These are phyloP conservation scores for Cephus cinctus DNA, from an alignment of 1,140 invertebrate genomes.

Conservation along the genomic window DNA sequence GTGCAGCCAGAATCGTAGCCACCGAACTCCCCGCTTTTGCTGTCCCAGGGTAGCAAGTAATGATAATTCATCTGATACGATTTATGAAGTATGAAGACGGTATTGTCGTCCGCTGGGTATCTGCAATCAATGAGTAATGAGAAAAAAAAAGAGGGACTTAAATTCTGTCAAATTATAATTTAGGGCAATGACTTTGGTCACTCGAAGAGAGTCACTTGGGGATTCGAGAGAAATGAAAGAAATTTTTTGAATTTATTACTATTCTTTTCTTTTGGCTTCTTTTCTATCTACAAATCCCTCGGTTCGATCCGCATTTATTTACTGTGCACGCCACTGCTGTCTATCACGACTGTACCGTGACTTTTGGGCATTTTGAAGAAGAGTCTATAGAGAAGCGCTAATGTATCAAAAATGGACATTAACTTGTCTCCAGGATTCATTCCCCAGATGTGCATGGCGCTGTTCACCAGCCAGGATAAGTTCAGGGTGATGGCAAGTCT, in stretches of 20 bases:
- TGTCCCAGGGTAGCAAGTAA: slow-evolving; percentile 74
- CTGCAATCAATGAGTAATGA: no score
- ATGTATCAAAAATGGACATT: slow-evolving; percentile 46
- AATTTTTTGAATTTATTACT: no score
- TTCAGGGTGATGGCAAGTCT: slow-evolving; percentile 63
- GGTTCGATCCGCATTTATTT: no score
- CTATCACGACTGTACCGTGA: slow-evolving; percentile 41
- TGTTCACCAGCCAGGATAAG: slow-evolving; percentile 69
- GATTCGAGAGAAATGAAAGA: no score
- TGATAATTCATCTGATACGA: slow-evolving; percentile 78
- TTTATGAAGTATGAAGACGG: slow-evolving; percentile 70
- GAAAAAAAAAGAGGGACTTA: no score
- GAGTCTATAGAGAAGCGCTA: slow-evolving; percentile 33
- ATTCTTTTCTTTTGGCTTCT: no score
- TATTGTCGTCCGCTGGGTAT: slow-evolving; percentile 68
- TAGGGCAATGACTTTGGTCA: no score
- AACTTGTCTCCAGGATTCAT: slow-evolving; percentile 69
- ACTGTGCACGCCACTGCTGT: slow-evolving; percentile 29
- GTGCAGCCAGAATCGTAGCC: slow-evolving; percentile 66
- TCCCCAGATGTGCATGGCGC: slow-evolving; percentile 69
- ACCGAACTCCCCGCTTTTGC: slow-evolving; percentile 75
- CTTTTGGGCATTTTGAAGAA: slow-evolving; percentile 41
- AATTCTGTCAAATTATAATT: no score
- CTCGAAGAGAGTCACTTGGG: no score
- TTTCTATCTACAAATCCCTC: no score